Base-by-base conservation (phyloP, 1,140 invertebrate species). In the Zaprionus tsacasi region DNA sequence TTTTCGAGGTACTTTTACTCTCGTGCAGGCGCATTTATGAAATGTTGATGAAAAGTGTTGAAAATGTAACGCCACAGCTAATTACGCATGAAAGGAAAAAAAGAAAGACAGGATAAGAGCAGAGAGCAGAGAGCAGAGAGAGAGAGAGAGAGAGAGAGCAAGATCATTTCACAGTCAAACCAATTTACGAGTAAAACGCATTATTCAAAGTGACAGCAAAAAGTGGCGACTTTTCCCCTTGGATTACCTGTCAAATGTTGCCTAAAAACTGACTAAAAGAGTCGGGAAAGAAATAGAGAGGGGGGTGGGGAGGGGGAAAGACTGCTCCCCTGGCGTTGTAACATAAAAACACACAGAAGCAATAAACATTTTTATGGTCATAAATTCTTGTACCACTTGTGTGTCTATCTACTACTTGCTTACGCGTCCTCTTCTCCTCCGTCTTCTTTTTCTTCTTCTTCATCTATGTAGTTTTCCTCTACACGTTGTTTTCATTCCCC, bases 341-440 rank as follows among this genome's bases (percentile, higher is more conserved):
- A 70, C 66, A 77, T 74, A 66, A 83, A 85, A 71, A 83, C 30
- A 43, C 13, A 45, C 81, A 72, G 70, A 78, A 78, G 85, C 85
- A 81, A 89, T 89, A 89, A 89, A 89, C 76, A 86, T 85, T 85
- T 90, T 89, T 85, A 89, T 79, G 89, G 78, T 67, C 85, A 89
- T 88, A 88, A 88, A 88, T 88, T 88, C 71, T 79, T 81, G 70
- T 72, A 65, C 21, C 76, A 74, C 79, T 71, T 59, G 68, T 64
- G 60, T 70, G 55, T 71, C 60, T 55, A 25, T 69, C 64, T 54
- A 33, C n/a, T 15, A 33, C n/a, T 15, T 38, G 27, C 50, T 30
- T 35, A 30, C 27, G 27, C 6, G 27, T 30, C 27, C 27, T 30
- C 27, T 30, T 21, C 36, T 17, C n/a, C 50, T 30, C 27, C 8